phyloP scores from a whole-genome alignment of 2,113 vertebrate species.

The Ammospiza caudacuta region DNA sequence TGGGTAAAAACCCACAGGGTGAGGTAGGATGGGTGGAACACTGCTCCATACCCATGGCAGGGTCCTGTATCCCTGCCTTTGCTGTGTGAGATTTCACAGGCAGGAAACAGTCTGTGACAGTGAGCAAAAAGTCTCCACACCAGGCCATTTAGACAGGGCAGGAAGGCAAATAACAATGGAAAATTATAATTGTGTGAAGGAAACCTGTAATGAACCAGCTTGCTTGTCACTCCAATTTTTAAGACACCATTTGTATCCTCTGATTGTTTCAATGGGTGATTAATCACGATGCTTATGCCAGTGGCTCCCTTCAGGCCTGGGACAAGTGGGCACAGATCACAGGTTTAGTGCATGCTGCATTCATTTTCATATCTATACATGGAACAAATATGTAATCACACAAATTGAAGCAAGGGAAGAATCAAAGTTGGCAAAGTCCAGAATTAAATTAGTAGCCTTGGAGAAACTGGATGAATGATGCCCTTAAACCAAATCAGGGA shows the following conservation, averaged over 20 bases:
- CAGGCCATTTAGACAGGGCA: neutral
- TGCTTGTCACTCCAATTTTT: neutral
- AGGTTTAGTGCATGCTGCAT: neutral
- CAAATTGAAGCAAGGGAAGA: neutral
- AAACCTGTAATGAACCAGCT: neutral
- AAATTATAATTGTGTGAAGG: neutral
- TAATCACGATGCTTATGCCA: neutral
- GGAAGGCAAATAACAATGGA: neutral
- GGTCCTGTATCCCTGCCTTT: neutral
- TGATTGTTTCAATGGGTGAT: neutral
- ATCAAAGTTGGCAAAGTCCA: neutral
- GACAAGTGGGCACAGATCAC: neutral
- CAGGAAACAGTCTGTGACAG: neutral
- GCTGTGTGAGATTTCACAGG: accelerated
- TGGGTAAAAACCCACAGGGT: neutral
- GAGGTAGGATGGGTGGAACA: neutral
- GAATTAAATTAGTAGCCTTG: neutral
- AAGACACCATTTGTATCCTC: neutral
- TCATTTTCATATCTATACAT: neutral
- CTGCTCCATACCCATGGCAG: accelerated
- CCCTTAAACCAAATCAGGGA: neutral
- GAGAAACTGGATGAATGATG: neutral
- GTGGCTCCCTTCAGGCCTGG: neutral
- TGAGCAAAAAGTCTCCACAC: neutral
- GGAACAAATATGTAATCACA: neutral